Base-by-base conservation (phyloP, 2,113 vertebrate species). In the Seriola aureovittata region DNA sequence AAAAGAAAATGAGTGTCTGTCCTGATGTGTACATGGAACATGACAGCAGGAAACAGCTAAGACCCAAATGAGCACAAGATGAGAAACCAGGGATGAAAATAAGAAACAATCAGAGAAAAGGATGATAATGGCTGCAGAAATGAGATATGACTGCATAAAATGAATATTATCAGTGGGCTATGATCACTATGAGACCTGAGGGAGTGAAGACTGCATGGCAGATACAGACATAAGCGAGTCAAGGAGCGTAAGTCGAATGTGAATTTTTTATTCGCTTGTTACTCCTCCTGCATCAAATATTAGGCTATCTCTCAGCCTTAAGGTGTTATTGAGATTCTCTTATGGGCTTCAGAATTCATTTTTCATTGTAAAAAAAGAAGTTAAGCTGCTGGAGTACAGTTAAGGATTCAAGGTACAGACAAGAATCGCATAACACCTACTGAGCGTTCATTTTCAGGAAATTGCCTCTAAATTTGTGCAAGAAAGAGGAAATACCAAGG, bases 41-140 rank as follows among this genome's bases (percentile, higher is more conserved):
- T 16, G 1, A 7, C 54, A 57, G 54, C 32, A 81, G 65, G 13
- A 76, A 81, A 66, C 23, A 70, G 44, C 71, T 59, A 32, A 67
- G 34, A 69, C 38, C 36, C n/a, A 82, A 80, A 72, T 67, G 19
- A 85, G 72, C 23, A 60, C 29, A 40, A 57, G 62, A 80, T 70
- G 73, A 65, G 69, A 75, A 71, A 71, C 14, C 5, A 55, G 55
- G 77, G 58, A 54, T 42, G 48, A 52, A 65, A 59, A 63, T 52
- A 32, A 44, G 42, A 72, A 40, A n/a, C 70, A 71, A 54, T 82
- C 57, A 32, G 58, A 75, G 17, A 19, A n/a, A 68, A n/a, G 5
- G 21, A 14, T 52, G 23, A 65, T 67, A 70, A 55, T 32, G 62
- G 66, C n/a, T 16, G 50, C 63, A 40, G 21, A 58, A 74, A 80